phyloP scores from a whole-genome alignment of 2,888 invertebrate species.

The Limnephilus auricula region DNA sequence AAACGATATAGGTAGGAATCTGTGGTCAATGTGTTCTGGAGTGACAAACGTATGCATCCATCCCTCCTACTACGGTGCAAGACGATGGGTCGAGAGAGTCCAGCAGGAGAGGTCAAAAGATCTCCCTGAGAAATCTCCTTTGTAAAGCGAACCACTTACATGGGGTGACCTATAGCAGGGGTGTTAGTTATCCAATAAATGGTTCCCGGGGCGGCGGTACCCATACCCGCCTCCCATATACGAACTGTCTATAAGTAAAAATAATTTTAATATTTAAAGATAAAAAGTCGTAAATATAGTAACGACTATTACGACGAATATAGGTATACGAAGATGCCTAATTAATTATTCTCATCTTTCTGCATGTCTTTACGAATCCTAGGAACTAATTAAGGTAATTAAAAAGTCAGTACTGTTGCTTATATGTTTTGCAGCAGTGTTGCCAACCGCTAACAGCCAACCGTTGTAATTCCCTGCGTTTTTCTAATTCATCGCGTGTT shows the following conservation, averaged over 20 bases:
- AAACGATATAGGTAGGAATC: no score
- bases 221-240: no score
- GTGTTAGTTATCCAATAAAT: no score
- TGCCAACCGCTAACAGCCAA: background rate
- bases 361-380: background rate
- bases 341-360: background rate
- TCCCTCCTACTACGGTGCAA: no score
- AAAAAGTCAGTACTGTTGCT: background rate
- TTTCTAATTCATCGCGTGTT: conserved; percentile 33
- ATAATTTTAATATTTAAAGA: background rate
- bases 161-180: no score
- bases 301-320: background rate
- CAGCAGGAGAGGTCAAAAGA: no score
- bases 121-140: no score
- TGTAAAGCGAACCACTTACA: no score
- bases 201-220: no score
- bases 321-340: background rate
- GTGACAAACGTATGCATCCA: no score
- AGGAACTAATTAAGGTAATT: background rate
- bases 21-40: no score
- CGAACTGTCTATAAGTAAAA: background rate
- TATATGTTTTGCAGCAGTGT: background rate
- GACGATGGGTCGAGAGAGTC: no score
- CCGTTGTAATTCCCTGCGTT: background rate
- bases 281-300: background rate